Evolutionary conservation across 1,140 invertebrate genomes (phyloP), one percentile per base, ranked within the genome.

Genomic region (Apis florea): DNA sequence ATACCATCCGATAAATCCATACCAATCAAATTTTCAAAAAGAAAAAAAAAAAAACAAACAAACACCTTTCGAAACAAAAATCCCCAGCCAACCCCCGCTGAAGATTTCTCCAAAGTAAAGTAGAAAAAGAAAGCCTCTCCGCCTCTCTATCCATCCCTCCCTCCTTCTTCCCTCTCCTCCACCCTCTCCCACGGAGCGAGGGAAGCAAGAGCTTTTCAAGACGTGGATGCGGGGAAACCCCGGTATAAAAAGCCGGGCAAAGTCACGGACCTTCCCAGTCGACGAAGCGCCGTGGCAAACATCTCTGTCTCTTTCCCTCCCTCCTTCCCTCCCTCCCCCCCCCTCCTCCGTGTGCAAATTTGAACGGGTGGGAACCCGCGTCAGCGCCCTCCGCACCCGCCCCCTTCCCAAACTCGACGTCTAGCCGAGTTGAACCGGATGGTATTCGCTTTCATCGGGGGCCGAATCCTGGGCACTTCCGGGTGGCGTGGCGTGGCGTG

Each of bases 261-360:
- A 85, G 87, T 88, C 87, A 85, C 58, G 81, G 71, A 85, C 74
- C 74, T 84, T 81, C 63, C 31, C n/a, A 77, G 77, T 76, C 75
- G 53, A 31, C 53, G 66, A n/a, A 69, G 58, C 49, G 68, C 78
- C 61, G 56, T 17, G 21, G 80, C 68, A 87, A 83, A 82, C 68
- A 83, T 82, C 59, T 31, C 80, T 74, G 75, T 69, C 77, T 74
- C 74, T 51, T 54, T 77, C 63, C 49, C 69, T 21, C n/a, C 68
- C 73, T 54, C 13, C 4, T 77, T 56, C 87, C 31, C 31, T 5
- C 74, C 56, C 87, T 80, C 85, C 71, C 81, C 82, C 79, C 71
- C 72, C 82, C 83, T 69, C 75, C 77, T 66, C 59, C 59, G 85
- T 90, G 86, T 88, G 88, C 82, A 91, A 91, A 90, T 90, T 91